Percentiles rank a stretch among this genome's conserved stretches.
phyloP scores from a whole-genome alignment of 2,113 vertebrate species.

The Mystacornis crossleyi region DNA sequence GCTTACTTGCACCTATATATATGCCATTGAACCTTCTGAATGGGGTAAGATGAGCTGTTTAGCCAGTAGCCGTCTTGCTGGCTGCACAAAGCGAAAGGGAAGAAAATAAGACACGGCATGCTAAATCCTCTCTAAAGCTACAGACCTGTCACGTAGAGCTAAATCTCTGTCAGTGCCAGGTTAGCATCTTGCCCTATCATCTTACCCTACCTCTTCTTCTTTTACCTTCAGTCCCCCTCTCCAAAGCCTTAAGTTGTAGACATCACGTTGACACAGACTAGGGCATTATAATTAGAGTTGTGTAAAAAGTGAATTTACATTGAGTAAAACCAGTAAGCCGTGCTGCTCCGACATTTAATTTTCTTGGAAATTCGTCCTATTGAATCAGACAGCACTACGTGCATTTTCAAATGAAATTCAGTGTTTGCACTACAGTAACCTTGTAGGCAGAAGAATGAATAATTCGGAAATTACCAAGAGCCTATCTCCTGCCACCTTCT shows the following conservation, averaged over 20 bases:
- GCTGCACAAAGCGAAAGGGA: background rate
- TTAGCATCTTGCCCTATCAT: background rate
- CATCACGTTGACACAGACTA: slow-evolving; percentile 39
- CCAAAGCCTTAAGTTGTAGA: slow-evolving; percentile 33
- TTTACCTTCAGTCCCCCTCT: background rate
- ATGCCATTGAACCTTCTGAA: background rate
- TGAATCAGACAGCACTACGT: slow-evolving; percentile 15
- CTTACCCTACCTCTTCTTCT: background rate
- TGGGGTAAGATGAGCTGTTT: background rate
- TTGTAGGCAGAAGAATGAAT: background rate
- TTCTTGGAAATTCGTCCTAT: slow-evolving; percentile 66
- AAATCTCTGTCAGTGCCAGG: background rate
- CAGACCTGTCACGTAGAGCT: slow-evolving; percentile 1
- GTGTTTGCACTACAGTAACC: background rate
- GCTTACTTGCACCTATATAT: background rate
- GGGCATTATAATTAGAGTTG: slow-evolving; percentile 62
- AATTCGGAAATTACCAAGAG: background rate
- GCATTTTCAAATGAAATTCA: slow-evolving; percentile 52
- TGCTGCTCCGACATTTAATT: slow-evolving; percentile 70
- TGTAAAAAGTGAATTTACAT: slow-evolving; percentile 64
- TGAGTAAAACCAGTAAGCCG: slow-evolving; percentile 66
- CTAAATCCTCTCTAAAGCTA: slow-evolving; percentile 9
- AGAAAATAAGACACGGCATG: background rate
- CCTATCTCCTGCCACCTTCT: background rate
- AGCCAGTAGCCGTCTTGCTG: background rate